Conservation (phyloP, 2,113 vertebrate genomes). For the Aphyosemion australe region DNA sequence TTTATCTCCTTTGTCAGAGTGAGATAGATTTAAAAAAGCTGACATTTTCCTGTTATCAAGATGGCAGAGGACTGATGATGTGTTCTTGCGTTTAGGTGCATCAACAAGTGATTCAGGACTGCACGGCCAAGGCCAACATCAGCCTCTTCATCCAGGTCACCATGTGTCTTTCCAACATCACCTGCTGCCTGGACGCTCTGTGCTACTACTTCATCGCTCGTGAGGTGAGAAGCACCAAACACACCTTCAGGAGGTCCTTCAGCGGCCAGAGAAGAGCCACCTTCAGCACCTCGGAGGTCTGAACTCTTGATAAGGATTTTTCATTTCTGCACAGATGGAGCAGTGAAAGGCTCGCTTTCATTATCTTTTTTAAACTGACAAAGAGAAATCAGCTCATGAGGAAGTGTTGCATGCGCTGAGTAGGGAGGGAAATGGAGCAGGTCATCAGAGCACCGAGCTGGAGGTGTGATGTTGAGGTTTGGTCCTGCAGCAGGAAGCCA, state of each 20-base stretch:
- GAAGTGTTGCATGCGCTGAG: background rate
- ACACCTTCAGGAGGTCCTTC: slow-evolving; percentile 38
- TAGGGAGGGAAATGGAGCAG: background rate
- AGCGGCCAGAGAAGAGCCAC: slow-evolving; percentile 52
- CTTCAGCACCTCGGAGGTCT: slow-evolving; percentile 69
- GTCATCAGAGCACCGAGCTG: slow-evolving; percentile 1
- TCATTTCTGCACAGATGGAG: no score
- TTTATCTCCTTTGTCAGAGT: no score
- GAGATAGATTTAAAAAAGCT: no score
- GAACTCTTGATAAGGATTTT: background rate
- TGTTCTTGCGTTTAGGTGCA: slow-evolving; percentile 67
- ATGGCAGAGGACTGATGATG: no score
- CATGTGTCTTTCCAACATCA: slow-evolving; percentile 86
- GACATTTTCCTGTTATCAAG: no score
- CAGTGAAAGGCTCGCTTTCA: background rate
- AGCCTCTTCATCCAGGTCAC: slow-evolving; percentile 86
- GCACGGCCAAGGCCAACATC: slow-evolving; percentile 67
- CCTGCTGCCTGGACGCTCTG: slow-evolving; percentile 89
- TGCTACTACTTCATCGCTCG: slow-evolving; percentile 89
- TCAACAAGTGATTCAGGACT: slow-evolving; percentile 75
- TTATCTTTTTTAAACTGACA: background rate
- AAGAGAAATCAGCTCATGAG: background rate
- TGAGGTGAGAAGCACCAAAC: slow-evolving; percentile 76
- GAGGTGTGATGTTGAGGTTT: background rate
- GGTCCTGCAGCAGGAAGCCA: slow-evolving; percentile 32